A percentile compares a stretch with the other conserved stretches of the same genome.
Evolutionary conservation across 2,888 invertebrate species (phyloP).

Genomic region (Dione vanillae): DNA sequence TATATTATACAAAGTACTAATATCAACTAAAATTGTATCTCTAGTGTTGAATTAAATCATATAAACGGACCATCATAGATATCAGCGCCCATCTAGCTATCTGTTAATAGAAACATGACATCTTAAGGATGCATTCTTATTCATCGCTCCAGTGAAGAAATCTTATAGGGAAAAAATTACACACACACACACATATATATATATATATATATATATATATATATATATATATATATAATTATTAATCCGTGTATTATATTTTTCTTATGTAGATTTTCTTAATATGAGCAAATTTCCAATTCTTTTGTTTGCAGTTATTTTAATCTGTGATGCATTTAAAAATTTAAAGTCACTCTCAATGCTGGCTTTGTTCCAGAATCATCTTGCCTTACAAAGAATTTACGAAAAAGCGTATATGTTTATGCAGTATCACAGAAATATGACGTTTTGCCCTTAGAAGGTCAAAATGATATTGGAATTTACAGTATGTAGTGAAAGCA

Average conservation of each 20-base stretch:
- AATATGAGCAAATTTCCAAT: not conserved
- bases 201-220: not conserved
- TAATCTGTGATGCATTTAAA: constrained; percentile 33
- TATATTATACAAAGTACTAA: too few relatives aligned
- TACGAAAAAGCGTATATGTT: constrained; percentile 6
- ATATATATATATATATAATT: not conserved
- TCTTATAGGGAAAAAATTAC: not conserved
- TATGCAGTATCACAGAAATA: not conserved
- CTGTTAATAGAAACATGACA: constrained; percentile 26
- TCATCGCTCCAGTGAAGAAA: not conserved
- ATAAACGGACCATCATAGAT: not conserved
- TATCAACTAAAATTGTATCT: too few relatives aligned
- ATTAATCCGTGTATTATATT: too few relatives aligned
- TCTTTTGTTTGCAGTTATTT: constrained; percentile 33
- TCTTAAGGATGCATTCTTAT: not conserved
- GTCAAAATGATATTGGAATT: not conserved
- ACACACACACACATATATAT: not conserved
- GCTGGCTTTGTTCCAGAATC: constrained; percentile 26
- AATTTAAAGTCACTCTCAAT: constrained; percentile 29
- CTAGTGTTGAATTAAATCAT: not conserved
- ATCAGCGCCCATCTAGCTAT: not conserved
- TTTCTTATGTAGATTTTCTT: not conserved
- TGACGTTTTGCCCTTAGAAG: not conserved
- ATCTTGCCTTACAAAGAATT: constrained; percentile 24
- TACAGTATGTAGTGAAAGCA: not conserved